Evolutionary conservation across 1,140 invertebrate species (phyloP), one percentile per base, ranked within the genome.

Genomic region (Nixonia krombeini): DNA sequence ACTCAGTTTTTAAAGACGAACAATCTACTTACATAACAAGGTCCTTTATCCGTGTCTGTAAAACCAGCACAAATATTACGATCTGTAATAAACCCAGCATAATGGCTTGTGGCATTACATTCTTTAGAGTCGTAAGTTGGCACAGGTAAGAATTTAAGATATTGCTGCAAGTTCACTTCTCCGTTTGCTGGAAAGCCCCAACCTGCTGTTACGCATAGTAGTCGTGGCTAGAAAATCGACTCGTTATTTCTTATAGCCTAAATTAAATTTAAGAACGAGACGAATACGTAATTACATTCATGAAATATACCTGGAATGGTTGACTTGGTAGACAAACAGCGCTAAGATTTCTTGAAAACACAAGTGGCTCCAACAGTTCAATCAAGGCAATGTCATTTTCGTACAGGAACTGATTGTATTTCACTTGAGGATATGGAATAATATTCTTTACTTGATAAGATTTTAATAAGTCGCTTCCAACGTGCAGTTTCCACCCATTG

Each of bases 11-110:
- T n/a, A n/a, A n/a, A n/a, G n/a, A n/a, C n/a, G n/a, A n/a, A n/a
- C n/a, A n/a, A n/a, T n/a, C n/a, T n/a, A 84, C 86, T 87, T 85
- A 89, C 88, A 73, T 88, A 88, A 72, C 88, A 89, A 50, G 87
- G 86, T 46, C 86, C 83, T 75, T 87, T 88, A 45, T 88, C 85
- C 4, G 83, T 80, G 57, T 87, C 86, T 2, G 85, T 87, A 51
- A 86, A 88, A 26, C 87, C 87, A 50, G 88, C 86, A 64, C 89
- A 90, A 52, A 90, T 88, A 67, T 89, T 85, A 41, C 86, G 78
- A 38, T 85, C 75, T 1, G 81, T 84, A 10, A 90, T 82, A 33
- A 87, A 86, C 28, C 88, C 88, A 62, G 87, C 86, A 59, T 88
- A 90, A 77, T 89, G 87, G 72, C 84, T 86, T 1, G 88, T 89